A percentile compares a stretch with the other conserved stretches of the same genome.
phyloP scores from a whole-genome alignment of 2,797 vertebrate species.

The Dallia pectoralis region DNA sequence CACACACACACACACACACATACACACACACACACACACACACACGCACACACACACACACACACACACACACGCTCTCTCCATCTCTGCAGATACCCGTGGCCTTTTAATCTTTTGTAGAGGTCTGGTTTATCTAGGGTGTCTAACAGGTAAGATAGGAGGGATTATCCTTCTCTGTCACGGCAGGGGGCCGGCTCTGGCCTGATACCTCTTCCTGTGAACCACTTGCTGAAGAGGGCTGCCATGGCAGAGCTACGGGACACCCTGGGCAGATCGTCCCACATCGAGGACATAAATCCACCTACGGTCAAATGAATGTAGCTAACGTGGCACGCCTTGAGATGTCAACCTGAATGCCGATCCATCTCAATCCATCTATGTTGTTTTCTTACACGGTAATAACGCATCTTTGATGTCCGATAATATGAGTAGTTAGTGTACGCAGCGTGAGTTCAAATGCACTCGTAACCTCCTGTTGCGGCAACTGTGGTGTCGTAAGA shows the following conservation, averaged over 20 bases:
- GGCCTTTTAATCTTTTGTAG: slow-evolving; percentile 55
- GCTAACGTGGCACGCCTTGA: not conserved
- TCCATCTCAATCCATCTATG: not conserved
- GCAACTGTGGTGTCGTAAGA: slow-evolving; percentile 1
- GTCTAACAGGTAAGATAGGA: slow-evolving; percentile 60
- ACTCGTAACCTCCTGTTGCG: slow-evolving; percentile 15
- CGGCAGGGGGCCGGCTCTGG: slow-evolving; percentile 28
- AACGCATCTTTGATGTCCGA: not conserved
- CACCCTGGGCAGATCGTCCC: not conserved
- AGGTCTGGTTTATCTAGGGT: slow-evolving; percentile 57
- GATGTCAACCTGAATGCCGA: not conserved
- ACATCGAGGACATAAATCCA: not conserved
- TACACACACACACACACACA: too few relatives aligned
- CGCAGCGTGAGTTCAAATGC: not conserved
- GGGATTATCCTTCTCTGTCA: slow-evolving; percentile 55
- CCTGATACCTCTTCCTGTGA: slow-evolving; percentile 24
- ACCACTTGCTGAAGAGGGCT: slow-evolving; percentile 7
- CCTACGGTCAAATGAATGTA: not conserved
- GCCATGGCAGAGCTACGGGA: slow-evolving; percentile 22
- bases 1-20: too few relatives aligned
- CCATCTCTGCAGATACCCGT: slow-evolving; percentile 20
- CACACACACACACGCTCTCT: slow-evolving; percentile 23
- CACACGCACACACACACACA: too few relatives aligned
- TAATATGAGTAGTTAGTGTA: not conserved
- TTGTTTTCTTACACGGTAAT: not conserved